Percentiles rank a stretch among this genome's conserved stretches.
Evolutionary conservation across 1,140 invertebrate genomes (phyloP).

Genomic region (Saccostrea glomerata): DNA sequence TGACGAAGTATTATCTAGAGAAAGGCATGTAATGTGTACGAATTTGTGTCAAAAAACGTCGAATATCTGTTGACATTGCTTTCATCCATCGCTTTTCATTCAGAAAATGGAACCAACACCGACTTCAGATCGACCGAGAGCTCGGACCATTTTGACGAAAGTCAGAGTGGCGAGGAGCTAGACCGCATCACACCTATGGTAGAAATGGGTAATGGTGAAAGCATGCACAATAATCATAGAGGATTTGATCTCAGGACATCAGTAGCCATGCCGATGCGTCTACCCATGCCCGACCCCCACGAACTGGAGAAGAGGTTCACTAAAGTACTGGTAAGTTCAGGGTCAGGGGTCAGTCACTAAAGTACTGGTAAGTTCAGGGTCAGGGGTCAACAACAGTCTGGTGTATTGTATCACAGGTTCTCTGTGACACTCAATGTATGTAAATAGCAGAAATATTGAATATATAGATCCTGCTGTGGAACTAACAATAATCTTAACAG

Average conservation of each 20-base stretch:
- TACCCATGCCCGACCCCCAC: slow-evolving; percentile 91
- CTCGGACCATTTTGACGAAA: slow-evolving; percentile 36
- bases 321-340: slow-evolving; percentile 93
- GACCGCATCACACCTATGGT: slow-evolving; percentile 47
- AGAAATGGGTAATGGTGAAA: slow-evolving; percentile 72
- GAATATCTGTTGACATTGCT: background rate
- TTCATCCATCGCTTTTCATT: background rate
- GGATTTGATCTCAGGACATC: slow-evolving; percentile 68
- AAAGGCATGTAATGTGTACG: background rate
- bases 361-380: slow-evolving; percentile 89
- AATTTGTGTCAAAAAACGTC: background rate
- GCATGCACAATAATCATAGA: slow-evolving; percentile 65
- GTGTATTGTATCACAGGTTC: too few relatives aligned
- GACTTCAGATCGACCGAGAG: slow-evolving; percentile 10
- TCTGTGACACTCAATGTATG: too few relatives aligned
- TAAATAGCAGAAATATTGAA: too few relatives aligned
- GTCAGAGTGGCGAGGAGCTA: slow-evolving; percentile 22
- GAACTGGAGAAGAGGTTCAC: slow-evolving; percentile 95
- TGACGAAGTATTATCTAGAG: background rate
- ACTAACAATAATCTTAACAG: too few relatives aligned
- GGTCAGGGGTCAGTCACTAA: slow-evolving; percentile 84
- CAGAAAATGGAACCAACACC: slow-evolving; percentile 9
- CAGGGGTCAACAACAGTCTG: too few relatives aligned
- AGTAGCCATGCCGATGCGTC: slow-evolving; percentile 73
- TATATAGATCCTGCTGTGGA: too few relatives aligned